Evolutionary conservation across 23 tunicate genomes (phyloP), one percentile per base, ranked within the genome.

Genomic region (Phallusia fumigata): DNA sequence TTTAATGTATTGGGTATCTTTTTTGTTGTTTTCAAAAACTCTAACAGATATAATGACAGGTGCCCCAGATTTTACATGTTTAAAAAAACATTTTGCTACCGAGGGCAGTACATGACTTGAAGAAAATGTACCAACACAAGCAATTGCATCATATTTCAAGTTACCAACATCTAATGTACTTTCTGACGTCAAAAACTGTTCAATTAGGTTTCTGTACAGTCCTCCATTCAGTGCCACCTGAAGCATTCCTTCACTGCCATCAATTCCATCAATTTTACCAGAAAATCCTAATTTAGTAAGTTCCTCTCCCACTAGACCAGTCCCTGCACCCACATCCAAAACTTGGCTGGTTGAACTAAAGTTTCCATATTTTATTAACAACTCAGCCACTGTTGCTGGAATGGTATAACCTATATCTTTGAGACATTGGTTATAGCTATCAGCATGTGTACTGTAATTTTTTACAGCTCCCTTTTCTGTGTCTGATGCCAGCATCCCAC

Each of bases 171-270:
- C 47, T 40, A 40, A 40, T 40, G 47, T 40, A 40, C 47, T 3
- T 40, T 10, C 47, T 40, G 47, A 10, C 10, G 47, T 40, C 10
- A 40, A 40, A 40, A 40, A 40, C 10, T 40, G 47, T 40, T 40
- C 8, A 40, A 40, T 40, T 40, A 40, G 47, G 10, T 40, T 10
- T 40, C 47, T 40, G 10, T 40, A 40, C 5, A 40, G 5, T 40
- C 47, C 47, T 40, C 10, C 10, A 40, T 32, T 31, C 6, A 2
- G 5, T 31, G 78, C 78, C 5, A 75, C 40, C 12, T 33, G 5
- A 21, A 75, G 40, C 78, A 75, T 75, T 18, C 40, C 78, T 75
- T 32, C 40, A 33, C 78, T 75, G 36, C 78, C 78, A 75, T 75
- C 78, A 31, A 75, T 75, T 28, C 36, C 78, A 75, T 75, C 78